Conservation (phyloP, 2,113 vertebrate genomes). For the Dascyllus trimaculatus region DNA sequence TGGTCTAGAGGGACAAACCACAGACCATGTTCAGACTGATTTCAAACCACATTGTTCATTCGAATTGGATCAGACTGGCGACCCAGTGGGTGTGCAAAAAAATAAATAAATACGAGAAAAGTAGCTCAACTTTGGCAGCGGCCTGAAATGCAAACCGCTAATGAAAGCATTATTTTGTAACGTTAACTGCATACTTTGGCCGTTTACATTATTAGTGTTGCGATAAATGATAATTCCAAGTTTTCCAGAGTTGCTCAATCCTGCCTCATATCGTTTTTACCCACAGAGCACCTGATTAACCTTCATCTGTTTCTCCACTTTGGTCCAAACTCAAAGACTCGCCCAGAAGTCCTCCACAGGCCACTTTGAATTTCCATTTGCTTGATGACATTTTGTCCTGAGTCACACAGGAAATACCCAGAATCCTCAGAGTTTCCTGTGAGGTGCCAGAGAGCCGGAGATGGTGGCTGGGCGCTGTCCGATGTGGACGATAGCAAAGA, state of each 20-base stretch:
- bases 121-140: too few species aligned
- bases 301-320: not conserved
- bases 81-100: too few species aligned
- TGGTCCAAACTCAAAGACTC: not conserved
- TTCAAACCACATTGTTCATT: too few species aligned
- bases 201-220: not conserved
- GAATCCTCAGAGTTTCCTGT: slow-evolving; percentile 67
- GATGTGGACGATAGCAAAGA: slow-evolving; percentile 49
- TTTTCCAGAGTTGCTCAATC: too few species aligned
- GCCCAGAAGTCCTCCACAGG: too few species aligned
- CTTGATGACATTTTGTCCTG: not conserved
- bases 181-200: not conserved
- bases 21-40: too few species aligned
- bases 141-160: not conserved
- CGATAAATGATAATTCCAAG: not conserved
- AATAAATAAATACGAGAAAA: too few species aligned
- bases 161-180: not conserved
- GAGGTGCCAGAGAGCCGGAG: slow-evolving; percentile 58
- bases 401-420: slow-evolving; percentile 67
- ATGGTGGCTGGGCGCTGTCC: slow-evolving; percentile 55
- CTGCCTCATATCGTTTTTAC: too few species aligned
- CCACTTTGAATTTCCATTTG: too few species aligned
- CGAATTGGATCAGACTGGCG: too few species aligned
- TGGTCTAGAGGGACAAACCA: too few species aligned
- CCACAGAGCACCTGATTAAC: too few species aligned